Percentiles rank a stretch among this genome's conserved stretches.
Evolutionary conservation across 2,888 invertebrate species (phyloP).

Genomic region (Platycheirus rosarum): DNA sequence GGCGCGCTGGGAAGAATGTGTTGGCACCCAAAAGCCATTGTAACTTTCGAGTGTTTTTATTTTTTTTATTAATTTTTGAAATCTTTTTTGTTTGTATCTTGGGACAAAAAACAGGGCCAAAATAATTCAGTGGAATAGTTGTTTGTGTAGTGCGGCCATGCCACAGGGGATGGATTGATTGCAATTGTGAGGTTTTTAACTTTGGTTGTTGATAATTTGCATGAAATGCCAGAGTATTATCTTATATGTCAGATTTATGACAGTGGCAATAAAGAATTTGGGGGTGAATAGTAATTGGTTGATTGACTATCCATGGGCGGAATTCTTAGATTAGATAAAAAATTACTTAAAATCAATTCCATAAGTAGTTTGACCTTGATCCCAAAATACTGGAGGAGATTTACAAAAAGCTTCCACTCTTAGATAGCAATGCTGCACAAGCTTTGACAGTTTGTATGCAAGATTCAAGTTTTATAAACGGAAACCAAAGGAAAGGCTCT

Average conservation of each 20-base stretch:
- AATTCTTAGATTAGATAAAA: neutral
- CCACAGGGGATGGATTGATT: conserved; percentile 56
- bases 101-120: conserved; percentile 30
- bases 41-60: conserved; percentile 26
- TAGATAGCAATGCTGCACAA: too few relatives aligned
- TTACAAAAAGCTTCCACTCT: too few relatives aligned
- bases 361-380: too few relatives aligned
- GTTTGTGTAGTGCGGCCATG: conserved; percentile 19
- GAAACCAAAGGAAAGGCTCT: too few relatives aligned
- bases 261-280: neutral
- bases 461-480: too few relatives aligned
- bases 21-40: conserved; percentile 50
- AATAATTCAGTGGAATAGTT: conserved; percentile 3
- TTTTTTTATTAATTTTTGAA: neutral
- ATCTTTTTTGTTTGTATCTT: neutral
- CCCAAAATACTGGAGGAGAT: too few relatives aligned
- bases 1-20: conserved; percentile 44
- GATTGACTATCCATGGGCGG: neutral
- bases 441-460: too few relatives aligned
- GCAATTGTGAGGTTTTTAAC: conserved; percentile 35
- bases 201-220: conserved; percentile 38
- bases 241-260: conserved; percentile 5
- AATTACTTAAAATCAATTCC: too few relatives aligned
- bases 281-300: too few relatives aligned
- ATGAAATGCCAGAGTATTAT: conserved; percentile 29